Evolutionary conservation across 2,888 invertebrate species (phyloP).

Genomic region (Zelleria hepariella): DNA sequence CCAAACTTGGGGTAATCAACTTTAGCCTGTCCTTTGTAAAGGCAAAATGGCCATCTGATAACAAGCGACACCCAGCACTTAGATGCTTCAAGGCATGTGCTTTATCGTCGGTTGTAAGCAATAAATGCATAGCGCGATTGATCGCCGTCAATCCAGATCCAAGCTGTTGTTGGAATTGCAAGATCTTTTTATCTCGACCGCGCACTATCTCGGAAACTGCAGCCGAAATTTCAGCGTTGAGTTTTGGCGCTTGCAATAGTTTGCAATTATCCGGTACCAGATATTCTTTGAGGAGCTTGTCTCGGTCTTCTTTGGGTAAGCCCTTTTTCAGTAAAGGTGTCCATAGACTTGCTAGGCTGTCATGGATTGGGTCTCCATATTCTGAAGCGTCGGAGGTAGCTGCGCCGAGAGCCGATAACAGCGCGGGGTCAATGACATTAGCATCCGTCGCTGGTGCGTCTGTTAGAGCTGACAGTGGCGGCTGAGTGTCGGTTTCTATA

Average conservation of each 20-base stretch:
- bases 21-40: slow-evolving; percentile 12
- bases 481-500: background rate
- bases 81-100: slow-evolving; percentile 12
- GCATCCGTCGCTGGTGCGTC: background rate
- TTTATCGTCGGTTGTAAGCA: slow-evolving; percentile 13
- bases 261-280: slow-evolving; percentile 14
- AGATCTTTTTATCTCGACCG: slow-evolving; percentile 11
- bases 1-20: slow-evolving; percentile 14
- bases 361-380: slow-evolving; percentile 5
- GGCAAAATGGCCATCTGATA: slow-evolving; percentile 13
- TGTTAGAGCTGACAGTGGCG: background rate
- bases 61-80: slow-evolving; percentile 14
- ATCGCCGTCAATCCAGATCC: slow-evolving; percentile 12
- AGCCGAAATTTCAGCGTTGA: slow-evolving; percentile 14
- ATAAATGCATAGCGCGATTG: slow-evolving; percentile 11
- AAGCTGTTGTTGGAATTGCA: slow-evolving; percentile 8
- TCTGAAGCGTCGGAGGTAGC: slow-evolving; percentile 4
- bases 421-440: background rate
- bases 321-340: slow-evolving; percentile 9
- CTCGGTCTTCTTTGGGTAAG: slow-evolving; percentile 9
- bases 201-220: slow-evolving; percentile 10
- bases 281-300: slow-evolving; percentile 11
- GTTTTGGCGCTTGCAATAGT: slow-evolving; percentile 16
- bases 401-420: slow-evolving; percentile 7
- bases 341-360: slow-evolving; percentile 6